These are phyloP conservation scores for Dasyurus viverrinus DNA, from an alignment of 2,113 vertebrate species.

Conservation along the genomic window DNA sequence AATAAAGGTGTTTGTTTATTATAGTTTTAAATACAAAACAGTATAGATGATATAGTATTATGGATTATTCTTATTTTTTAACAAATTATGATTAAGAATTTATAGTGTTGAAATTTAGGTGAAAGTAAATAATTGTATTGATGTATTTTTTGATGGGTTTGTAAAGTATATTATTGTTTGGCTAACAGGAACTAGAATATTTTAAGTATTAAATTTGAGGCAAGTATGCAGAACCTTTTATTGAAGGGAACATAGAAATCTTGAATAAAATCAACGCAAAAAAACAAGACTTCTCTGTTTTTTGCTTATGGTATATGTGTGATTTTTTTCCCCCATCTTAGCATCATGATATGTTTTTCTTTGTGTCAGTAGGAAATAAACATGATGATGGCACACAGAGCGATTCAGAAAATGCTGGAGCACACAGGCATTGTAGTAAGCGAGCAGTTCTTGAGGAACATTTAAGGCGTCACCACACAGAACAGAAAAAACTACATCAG, in stretches of 20 bases:
- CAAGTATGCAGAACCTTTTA: conserved; percentile 70
- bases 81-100: conserved; percentile 40
- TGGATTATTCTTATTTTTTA: conserved; percentile 28
- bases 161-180: conserved; percentile 64
- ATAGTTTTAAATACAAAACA: background rate
- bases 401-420: conserved; percentile 95
- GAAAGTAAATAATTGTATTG: conserved; percentile 54
- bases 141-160: conserved; percentile 8
- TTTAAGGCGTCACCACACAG: conserved; percentile 87
- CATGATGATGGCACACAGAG: conserved; percentile 99
- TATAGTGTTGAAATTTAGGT: conserved; percentile 52
- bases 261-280: conserved; percentile 51
- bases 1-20: conserved; percentile 25
- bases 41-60: conserved; percentile 44
- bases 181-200: conserved; percentile 66
- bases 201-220: conserved; percentile 49
- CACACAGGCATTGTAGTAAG: conserved; percentile 90
- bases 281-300: conserved; percentile 54
- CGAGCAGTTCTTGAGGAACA: conserved; percentile 92
- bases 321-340: conserved; percentile 34
- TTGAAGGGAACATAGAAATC: conserved; percentile 62
- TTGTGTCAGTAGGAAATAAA: conserved; percentile 91
- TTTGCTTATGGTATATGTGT: conserved; percentile 45
- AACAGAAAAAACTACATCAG: conserved; percentile 83
- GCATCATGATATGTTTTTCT: conserved; percentile 53